These are phyloP conservation scores for Pteropus alecto DNA, from an alignment of 2,113 vertebrate species.

Conservation along the genomic window DNA sequence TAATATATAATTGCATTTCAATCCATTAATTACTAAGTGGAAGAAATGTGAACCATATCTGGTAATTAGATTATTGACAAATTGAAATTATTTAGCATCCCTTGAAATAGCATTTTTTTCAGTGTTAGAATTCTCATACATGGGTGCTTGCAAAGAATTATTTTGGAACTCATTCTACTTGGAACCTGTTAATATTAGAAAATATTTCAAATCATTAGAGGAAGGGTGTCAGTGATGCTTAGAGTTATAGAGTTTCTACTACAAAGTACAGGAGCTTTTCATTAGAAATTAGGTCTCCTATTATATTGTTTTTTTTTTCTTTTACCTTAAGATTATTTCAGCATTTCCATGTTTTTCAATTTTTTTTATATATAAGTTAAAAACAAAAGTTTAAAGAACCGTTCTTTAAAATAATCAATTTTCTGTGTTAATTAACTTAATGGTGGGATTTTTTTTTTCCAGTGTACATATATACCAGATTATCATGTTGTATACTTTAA, in stretches of 20 bases:
- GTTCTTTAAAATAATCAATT: background rate
- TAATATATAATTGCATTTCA: background rate
- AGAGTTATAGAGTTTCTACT: background rate
- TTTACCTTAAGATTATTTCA: background rate
- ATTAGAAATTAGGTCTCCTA: background rate
- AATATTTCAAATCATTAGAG: background rate
- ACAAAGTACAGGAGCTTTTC: background rate
- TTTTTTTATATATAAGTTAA: background rate
- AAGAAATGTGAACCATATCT: background rate
- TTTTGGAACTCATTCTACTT: background rate
- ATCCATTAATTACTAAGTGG: background rate
- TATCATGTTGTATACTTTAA: background rate
- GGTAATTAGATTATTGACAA: background rate
- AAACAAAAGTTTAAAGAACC: background rate
- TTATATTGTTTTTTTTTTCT: background rate
- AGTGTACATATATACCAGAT: background rate
- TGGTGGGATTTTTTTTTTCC: background rate
- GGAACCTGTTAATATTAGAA: background rate
- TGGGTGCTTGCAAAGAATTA: background rate
- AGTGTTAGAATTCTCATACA: background rate
- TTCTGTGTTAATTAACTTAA: background rate
- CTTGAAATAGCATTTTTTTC: slow-evolving; percentile 28
- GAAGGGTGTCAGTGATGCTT: background rate
- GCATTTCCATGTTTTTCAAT: background rate
- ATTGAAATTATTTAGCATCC: background rate